Evolutionary conservation across 1,140 invertebrate species (phyloP).

Genomic region (Cyrtorhinus lividipennis): DNA sequence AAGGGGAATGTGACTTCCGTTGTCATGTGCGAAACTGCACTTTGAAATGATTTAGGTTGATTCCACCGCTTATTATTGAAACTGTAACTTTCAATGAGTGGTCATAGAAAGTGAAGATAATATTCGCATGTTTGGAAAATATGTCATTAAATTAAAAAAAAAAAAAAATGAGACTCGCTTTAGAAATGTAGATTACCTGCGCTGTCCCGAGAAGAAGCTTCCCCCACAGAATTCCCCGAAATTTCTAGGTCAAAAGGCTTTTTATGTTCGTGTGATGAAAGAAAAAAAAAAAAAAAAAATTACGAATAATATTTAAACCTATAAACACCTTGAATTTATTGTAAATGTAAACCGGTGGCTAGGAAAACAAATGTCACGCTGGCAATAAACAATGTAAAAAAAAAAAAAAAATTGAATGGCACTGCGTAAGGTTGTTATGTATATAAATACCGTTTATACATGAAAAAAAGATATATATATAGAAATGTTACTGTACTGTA

Average conservation of each 20-base stretch:
- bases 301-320: not conserved
- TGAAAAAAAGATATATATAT: conserved; percentile 1
- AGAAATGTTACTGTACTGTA: conserved; percentile 4
- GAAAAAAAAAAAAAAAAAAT: not conserved
- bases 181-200: too few species aligned
- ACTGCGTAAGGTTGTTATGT: conserved; percentile 4
- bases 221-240: too few species aligned
- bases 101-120: too few species aligned
- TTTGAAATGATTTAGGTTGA: too few species aligned
- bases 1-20: too few species aligned
- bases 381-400: conserved; percentile 1
- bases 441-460: conserved; percentile 5
- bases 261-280: conserved; percentile 2
- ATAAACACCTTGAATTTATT: not conserved
- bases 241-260: not conserved
- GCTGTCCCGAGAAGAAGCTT: too few species aligned
- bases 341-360: not conserved
- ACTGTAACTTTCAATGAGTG: too few species aligned
- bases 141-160: not conserved
- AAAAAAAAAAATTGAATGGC: not conserved
- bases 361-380: not conserved
- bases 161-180: too few species aligned
- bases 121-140: too few species aligned
- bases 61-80: too few species aligned
- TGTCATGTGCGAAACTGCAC: too few species aligned